Conservation (phyloP, 1,140 invertebrate genomes). For the Zeugodacus cucurbitae region DNA sequence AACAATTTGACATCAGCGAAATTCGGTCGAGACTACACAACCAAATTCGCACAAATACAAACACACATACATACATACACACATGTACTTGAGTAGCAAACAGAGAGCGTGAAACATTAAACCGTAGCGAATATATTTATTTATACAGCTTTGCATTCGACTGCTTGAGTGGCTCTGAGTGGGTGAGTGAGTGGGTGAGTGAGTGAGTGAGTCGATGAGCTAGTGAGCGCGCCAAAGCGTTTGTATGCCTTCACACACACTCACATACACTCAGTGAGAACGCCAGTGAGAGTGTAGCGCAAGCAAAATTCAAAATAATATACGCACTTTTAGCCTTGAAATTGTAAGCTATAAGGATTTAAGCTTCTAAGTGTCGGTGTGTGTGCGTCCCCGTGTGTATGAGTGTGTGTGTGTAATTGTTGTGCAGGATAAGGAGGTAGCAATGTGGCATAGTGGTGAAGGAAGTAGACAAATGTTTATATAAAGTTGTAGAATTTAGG, state of each 20-base stretch:
- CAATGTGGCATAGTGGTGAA: background rate
- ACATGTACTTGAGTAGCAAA: background rate
- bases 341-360: background rate
- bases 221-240: background rate
- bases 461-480: slow-evolving; percentile 2
- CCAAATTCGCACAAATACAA: background rate
- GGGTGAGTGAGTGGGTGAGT: too few species aligned
- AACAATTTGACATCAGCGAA: background rate
- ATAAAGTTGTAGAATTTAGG: background rate
- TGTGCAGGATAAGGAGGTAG: background rate
- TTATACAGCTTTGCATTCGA: background rate
- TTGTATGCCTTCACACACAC: background rate
- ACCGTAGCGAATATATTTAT: background rate
- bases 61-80: background rate
- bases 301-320: slow-evolving; percentile 7
- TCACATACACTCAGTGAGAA: background rate
- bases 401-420: slow-evolving; percentile 19
- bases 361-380: background rate
- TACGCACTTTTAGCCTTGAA: slow-evolving; percentile 33
- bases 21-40: background rate
- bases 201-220: background rate
- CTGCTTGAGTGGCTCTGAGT: background rate
- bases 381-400: background rate
- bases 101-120: background rate
- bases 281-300: background rate